Evolutionary conservation across 2,797 vertebrate genomes (phyloP).

Genomic region (Cynopterus sphinx): DNA sequence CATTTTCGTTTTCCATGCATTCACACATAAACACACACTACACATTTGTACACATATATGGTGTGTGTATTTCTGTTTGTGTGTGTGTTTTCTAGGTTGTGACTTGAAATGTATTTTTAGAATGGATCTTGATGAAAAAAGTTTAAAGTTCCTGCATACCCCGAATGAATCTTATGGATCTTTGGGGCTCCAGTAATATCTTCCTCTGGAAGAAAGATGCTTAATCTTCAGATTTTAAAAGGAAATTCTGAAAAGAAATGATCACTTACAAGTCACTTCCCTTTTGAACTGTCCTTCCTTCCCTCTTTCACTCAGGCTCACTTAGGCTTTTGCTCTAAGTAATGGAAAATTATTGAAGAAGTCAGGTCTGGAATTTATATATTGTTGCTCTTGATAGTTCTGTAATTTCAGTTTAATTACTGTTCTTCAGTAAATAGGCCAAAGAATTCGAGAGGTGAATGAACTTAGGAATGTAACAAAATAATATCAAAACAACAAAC

Average conservation of each 20-base stretch:
- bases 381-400: neutral
- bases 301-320: neutral
- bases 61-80: neutral
- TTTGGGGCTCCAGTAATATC: neutral
- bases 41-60: neutral
- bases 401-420: neutral
- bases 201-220: neutral
- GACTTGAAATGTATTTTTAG: slow-evolving; percentile 39
- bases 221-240: slow-evolving; percentile 19
- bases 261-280: neutral
- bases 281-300: neutral
- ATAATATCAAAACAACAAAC: neutral
- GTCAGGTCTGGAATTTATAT: neutral
- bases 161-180: neutral
- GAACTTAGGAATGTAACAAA: neutral
- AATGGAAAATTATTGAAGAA: neutral
- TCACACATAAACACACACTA: neutral
- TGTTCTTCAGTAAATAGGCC: neutral
- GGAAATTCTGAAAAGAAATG: neutral
- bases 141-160: neutral
- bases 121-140: neutral
- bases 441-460: neutral
- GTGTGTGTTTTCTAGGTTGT: neutral
- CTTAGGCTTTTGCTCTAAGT: neutral
- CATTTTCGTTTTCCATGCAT: neutral